Conservation (phyloP, 2,888 invertebrate genomes). For the Dichetophora obliterata region DNA sequence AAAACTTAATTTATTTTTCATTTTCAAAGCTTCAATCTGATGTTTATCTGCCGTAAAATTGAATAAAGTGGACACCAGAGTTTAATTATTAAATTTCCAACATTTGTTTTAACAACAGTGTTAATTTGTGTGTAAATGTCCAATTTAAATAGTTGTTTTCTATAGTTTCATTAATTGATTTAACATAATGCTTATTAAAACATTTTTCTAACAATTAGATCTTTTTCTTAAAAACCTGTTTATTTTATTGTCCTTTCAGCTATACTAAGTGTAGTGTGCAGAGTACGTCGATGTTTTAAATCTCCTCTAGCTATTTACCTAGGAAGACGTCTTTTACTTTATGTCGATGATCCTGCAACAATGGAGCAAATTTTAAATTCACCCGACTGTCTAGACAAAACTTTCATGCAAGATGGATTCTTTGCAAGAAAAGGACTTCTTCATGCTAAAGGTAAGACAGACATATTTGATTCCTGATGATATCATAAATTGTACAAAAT, state of each 20-base stretch:
- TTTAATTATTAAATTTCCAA: too few relatives aligned
- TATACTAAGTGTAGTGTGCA: constrained; percentile 57
- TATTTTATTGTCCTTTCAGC: constrained; percentile 47
- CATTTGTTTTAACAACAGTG: too few relatives aligned
- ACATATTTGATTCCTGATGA: background rate
- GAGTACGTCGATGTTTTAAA: constrained; percentile 56
- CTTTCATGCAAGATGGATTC: constrained; percentile 66
- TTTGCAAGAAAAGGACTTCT: constrained; percentile 63
- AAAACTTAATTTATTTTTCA: too few relatives aligned
- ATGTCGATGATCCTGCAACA: constrained; percentile 63
- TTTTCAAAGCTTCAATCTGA: too few relatives aligned
- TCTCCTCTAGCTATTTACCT: constrained; percentile 62
- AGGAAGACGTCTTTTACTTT: constrained; percentile 61
- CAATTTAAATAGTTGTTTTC: background rate
- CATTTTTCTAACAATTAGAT: too few relatives aligned
- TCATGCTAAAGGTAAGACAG: constrained; percentile 60
- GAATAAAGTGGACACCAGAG: too few relatives aligned
- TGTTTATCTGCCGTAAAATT: too few relatives aligned
- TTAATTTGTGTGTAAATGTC: too few relatives aligned
- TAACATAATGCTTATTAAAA: background rate
- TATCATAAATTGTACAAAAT: too few relatives aligned
- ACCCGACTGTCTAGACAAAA: constrained; percentile 65
- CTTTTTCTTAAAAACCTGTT: too few relatives aligned
- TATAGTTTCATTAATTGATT: too few relatives aligned
- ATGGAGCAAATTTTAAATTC: constrained; percentile 65